Evolutionary conservation across 2,113 vertebrate genomes (phyloP), one percentile per base, ranked within the genome.

Genomic region (Centropristis striata): DNA sequence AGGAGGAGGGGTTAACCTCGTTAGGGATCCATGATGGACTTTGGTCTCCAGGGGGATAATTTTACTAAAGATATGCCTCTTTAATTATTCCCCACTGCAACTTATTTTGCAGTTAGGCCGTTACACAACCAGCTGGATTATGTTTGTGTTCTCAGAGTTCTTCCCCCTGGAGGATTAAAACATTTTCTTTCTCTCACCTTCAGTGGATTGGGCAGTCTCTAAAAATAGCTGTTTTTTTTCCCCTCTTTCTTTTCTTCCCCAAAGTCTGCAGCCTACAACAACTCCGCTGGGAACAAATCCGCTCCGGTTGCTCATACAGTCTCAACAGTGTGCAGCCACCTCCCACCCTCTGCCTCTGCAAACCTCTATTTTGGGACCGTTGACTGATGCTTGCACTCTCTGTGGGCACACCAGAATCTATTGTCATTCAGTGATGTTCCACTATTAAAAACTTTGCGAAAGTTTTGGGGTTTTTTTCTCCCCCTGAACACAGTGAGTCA

Each of bases 341-440:
- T 89, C 91, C 91, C 81, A 85, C 84, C 82, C 78, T 53, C 83
- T 79, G 87, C 87, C 88, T 91, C 88, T 90, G 88, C 89, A 81
- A 69, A 80, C 72, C 51, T 75, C 92, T 93, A 92, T 93, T 93
- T 90, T 81, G 78, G 90, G 86, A 79, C 49, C 0, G 25, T 71
- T 81, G 73, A 90, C 83, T 73, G 85, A 91, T 83, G 83, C 53
- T 42, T 69, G 42, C 25, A 36, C 81, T 80, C 68, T 66, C 70
- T 79, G 71, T 81, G 74, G 80, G 75, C 78, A 60, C 0, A 69
- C 25, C 39, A 65, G 36, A 68, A 77, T 69, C 61, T 78, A 41
- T 71, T 71, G 68, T 86, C 82, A 70, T 87, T 70, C 59, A 59
- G 28, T 50, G 27, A 78, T 80, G 72, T 72, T 86, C 32, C 51